A percentile compares a stretch with the other conserved stretches of the same genome.
phyloP scores from a whole-genome alignment of 2,888 invertebrate species.

The Synergus japonicus region DNA sequence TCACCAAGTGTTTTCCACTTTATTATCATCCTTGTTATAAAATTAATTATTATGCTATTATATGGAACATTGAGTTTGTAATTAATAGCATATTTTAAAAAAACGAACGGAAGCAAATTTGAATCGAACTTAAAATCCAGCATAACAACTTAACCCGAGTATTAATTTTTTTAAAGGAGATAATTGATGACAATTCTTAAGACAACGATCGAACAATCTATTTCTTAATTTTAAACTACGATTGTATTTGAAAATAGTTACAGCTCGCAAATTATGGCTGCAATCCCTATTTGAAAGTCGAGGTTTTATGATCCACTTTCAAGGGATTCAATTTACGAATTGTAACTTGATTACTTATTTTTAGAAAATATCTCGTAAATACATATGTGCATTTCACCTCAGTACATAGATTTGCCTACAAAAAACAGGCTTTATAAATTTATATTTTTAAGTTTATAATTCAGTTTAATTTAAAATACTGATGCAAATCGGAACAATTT shows the following conservation, averaged over 20 bases:
- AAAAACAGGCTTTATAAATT: not conserved
- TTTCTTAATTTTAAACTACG: not conserved
- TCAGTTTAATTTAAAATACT: not conserved
- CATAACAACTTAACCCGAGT: not conserved
- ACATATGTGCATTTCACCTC: constrained; percentile 5
- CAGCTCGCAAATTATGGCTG: constrained; percentile 62
- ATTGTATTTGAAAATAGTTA: constrained; percentile 46
- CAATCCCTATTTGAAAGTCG: constrained; percentile 46
- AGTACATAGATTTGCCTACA: not conserved
- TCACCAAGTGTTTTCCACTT: constrained; percentile 2
- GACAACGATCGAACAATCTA: constrained; percentile 15
- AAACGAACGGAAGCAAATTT: not conserved
- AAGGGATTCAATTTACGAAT: constrained; percentile 17
- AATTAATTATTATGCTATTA: not conserved
- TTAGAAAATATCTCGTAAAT: constrained; percentile 21
- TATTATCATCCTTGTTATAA: not conserved
- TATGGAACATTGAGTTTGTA: not conserved
- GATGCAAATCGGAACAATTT: not conserved
- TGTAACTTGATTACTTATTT: constrained; percentile 5
- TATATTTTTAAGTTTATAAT: not conserved
- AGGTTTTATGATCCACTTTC: not conserved
- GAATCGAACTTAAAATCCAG: not conserved
- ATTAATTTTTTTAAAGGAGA: not conserved
- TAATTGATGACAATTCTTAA: not conserved
- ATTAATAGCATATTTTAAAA: not conserved